Base-by-base conservation (phyloP, 53 echinoderm and acorn worm genomes). In the Crossaster papposus region DNA sequence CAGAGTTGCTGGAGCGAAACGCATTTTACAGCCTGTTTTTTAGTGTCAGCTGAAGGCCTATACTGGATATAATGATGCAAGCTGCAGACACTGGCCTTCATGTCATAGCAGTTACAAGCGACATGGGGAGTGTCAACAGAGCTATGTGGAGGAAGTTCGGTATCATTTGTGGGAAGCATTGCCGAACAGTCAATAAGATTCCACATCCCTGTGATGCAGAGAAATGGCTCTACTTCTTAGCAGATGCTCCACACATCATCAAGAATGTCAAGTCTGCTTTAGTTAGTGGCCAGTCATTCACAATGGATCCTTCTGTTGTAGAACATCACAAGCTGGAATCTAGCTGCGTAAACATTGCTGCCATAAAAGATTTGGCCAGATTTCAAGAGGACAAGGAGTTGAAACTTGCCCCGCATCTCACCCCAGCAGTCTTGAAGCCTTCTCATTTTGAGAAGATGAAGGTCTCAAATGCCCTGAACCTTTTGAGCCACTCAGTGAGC, bases 371-470 rank as follows among this genome's bases (percentile, higher is more conserved):
- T 50, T 90, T 93, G 34, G 81, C 82, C 10, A 73, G 18, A 37
- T 95, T 93, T 72, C 93, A 95, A 63, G 90, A 87, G 4, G 34
- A 80, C 53, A 75, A 86, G 72, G 90, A 90, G 32, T 64, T 95
- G 52, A 95, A 91, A 51, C 82, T 91, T 33, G 95, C 95, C 14
- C 90, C 91, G 4, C 91, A 90, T 38, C 83, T 95, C n/a, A 82
- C 75, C 36, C n/a, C 35, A 29, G 82, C 91, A 3, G 70, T 30
- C 20, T 44, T 93, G 6, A 50, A 72, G 20, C 93, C 90, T 28
- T 90, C 91, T 23, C 95, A 95, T 62, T 95, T 95, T 76, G 91
- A 93, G 30, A 95, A 95, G 64, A 95, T 91, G 91, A 95, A 95
- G 51, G 90, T 95, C 5, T 91, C 93, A 22, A 83, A 86, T 70